Evolutionary conservation across 2,797 vertebrate species (phyloP).

Genomic region (Pseudochaenichthys georgianus): DNA sequence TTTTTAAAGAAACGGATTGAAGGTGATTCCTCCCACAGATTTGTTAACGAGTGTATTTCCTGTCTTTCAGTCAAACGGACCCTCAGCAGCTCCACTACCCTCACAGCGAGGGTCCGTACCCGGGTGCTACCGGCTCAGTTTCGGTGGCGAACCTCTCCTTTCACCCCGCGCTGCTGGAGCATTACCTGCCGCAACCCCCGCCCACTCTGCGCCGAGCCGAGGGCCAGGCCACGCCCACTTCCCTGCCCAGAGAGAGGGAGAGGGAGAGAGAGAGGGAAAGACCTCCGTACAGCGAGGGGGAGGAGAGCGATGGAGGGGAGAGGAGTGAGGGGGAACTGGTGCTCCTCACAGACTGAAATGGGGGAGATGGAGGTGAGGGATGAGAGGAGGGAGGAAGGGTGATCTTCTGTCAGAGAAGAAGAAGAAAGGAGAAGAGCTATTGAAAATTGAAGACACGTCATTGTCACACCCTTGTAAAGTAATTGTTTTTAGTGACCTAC

Average conservation of each 20-base stretch:
- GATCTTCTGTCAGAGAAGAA: conserved; percentile 55
- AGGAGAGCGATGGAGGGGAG: conserved; percentile 92
- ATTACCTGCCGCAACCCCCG: conserved; percentile 87
- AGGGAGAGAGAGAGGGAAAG: conserved; percentile 72
- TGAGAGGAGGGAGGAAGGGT: background rate
- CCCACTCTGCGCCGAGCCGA: conserved; percentile 81
- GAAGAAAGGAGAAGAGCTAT: conserved; percentile 73
- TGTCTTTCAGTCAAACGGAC: conserved; percentile 82
- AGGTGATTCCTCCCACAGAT: background rate
- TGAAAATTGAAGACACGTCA: conserved; percentile 9
- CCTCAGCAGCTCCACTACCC: conserved; percentile 83
- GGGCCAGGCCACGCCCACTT: conserved; percentile 64
- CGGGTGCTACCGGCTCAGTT: conserved; percentile 64
- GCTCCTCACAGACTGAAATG: conserved; percentile 92
- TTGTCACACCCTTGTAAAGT: conserved; percentile 36
- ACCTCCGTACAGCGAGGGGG: conserved; percentile 92
- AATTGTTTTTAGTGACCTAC: conserved; percentile 31
- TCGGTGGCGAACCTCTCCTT: conserved; percentile 86
- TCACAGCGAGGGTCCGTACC: conserved; percentile 77
- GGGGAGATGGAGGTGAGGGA: background rate
- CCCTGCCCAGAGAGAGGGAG: conserved; percentile 69
- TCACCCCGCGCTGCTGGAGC: conserved; percentile 89
- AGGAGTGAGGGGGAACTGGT: conserved; percentile 95
- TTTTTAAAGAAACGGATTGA: background rate
- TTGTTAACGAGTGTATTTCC: background rate